Evolutionary conservation across 2,888 invertebrate species (phyloP).

Genomic region (Idaea dimidiata): DNA sequence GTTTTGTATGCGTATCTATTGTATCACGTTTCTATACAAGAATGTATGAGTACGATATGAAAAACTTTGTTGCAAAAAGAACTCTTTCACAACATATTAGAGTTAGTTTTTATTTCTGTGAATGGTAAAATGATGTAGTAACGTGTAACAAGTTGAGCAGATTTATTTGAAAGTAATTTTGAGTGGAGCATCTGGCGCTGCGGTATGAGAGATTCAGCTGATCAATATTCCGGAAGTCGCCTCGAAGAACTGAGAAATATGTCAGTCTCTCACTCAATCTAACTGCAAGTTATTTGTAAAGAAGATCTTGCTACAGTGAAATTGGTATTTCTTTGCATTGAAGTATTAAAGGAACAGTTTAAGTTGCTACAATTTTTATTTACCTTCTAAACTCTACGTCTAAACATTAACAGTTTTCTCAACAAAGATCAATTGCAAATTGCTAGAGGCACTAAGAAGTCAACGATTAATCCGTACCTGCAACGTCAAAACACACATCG

Average conservation of each 20-base stretch:
- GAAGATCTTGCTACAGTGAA: constrained; percentile 39
- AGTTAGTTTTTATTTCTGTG: constrained; percentile 11
- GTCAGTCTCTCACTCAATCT: constrained; percentile 72
- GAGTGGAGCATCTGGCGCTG: constrained; percentile 74
- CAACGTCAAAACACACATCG: background rate
- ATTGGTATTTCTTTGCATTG: constrained; percentile 10
- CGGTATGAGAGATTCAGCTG: constrained; percentile 74
- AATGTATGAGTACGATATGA: background rate
- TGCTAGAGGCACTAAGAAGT: background rate
- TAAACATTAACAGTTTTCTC: background rate
- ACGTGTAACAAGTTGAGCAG: constrained; percentile 57
- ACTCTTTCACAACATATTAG: constrained; percentile 10
- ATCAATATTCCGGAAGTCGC: constrained; percentile 77
- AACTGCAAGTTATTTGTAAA: constrained; percentile 57
- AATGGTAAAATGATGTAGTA: constrained; percentile 17
- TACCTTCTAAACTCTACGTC: background rate
- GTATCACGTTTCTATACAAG: constrained; percentile 8
- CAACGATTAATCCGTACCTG: background rate
- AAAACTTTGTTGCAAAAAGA: constrained; percentile 9
- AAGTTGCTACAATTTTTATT: background rate
- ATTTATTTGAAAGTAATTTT: constrained; percentile 79
- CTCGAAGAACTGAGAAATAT: constrained; percentile 73
- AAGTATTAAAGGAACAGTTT: background rate
- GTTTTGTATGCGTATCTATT: constrained; percentile 5
- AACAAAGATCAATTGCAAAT: too few species aligned